Evolutionary conservation across 2,113 vertebrate genomes (phyloP), one percentile per base, ranked within the genome.

Genomic region (Strix aluco): DNA sequence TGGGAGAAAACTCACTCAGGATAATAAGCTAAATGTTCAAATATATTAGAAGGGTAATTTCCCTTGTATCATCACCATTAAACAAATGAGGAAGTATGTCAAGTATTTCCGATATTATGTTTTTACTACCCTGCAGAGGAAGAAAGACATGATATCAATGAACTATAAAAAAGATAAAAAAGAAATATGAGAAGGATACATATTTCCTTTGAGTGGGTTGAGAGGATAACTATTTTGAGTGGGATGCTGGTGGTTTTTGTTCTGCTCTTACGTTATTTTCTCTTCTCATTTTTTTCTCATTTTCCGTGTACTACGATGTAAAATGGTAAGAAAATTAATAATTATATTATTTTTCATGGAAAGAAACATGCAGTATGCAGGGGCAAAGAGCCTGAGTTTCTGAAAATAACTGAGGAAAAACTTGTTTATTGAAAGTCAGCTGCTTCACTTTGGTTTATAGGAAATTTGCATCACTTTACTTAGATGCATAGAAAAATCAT

Each of bases 1-100:
- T 52, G 95, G 91, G 87, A 93, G 90, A 96, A 90, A 96, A 95
- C 78, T 91, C 81, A 70, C 71, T 94, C 93, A 75, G 81, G 84
- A 96, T 96, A 95, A 97, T 96, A 97, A 97, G 91, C 85, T 97
- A 97, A 97, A 96, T 89, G 63, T 92, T 91, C 71, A 96, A 96
- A 85, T 92, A n/a, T 96, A 94, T 97, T 97, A 94, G 84, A 95
- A 86, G 96, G 94, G 73, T 97, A 91, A 90, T 97, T 97, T 96
- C 59, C 86, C 58, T 70, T 90, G 92, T 94, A 98, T 96, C 55
- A 83, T 95, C 86, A 40, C 92, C 93, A 89, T 96, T 97, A 96
- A 97, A 95, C 59, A 94, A 96, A 97, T 86, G 78, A 97, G 86
- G 52, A 96, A 75, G 44, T 84, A 86, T 88, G 71, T 98, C 77